These are phyloP conservation scores for Gila orcuttii DNA, from an alignment of 2,113 vertebrate genomes.

Conservation along the genomic window DNA sequence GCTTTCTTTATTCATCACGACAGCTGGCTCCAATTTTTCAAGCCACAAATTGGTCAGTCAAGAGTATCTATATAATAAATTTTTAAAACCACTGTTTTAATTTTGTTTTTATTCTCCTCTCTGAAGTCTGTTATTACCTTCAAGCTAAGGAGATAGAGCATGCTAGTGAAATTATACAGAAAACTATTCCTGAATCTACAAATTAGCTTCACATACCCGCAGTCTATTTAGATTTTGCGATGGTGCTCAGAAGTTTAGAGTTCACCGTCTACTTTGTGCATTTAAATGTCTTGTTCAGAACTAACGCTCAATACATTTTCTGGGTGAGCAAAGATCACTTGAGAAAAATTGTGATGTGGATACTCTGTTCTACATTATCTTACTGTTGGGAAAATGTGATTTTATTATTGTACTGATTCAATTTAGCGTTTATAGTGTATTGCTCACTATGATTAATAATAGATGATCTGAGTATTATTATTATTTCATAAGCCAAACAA, in stretches of 20 bases:
- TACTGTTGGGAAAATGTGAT: not conserved
- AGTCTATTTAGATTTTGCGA: slow-evolving; percentile 20
- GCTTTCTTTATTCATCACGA: slow-evolving; percentile 19
- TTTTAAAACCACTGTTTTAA: slow-evolving; percentile 32
- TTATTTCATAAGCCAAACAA: not conserved
- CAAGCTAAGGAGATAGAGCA: slow-evolving; percentile 4
- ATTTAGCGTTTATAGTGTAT: not conserved
- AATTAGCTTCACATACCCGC: slow-evolving; percentile 9
- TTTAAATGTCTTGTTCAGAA: slow-evolving; percentile 13
- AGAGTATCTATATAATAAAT: slow-evolving; percentile 30
- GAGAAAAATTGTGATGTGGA: not conserved
- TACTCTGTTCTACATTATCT: not conserved
- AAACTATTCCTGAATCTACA: not conserved
- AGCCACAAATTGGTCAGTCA: slow-evolving; percentile 11
- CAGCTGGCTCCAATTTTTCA: slow-evolving; percentile 31
- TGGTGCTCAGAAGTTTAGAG: slow-evolving; percentile 6
- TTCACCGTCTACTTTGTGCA: not conserved
- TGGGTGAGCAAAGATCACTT: slow-evolving; percentile 6
- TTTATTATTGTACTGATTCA: not conserved
- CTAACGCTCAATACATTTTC: slow-evolving; percentile 29
- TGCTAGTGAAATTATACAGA: slow-evolving; percentile 24
- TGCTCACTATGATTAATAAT: not conserved
- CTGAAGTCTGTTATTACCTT: slow-evolving; percentile 33
- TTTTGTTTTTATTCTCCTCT: not conserved
- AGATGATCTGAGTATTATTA: not conserved